These are phyloP conservation scores for Anneissia japonica DNA, from an alignment of 35 echinoderm and acorn worm genomes.

Conservation along the genomic window DNA sequence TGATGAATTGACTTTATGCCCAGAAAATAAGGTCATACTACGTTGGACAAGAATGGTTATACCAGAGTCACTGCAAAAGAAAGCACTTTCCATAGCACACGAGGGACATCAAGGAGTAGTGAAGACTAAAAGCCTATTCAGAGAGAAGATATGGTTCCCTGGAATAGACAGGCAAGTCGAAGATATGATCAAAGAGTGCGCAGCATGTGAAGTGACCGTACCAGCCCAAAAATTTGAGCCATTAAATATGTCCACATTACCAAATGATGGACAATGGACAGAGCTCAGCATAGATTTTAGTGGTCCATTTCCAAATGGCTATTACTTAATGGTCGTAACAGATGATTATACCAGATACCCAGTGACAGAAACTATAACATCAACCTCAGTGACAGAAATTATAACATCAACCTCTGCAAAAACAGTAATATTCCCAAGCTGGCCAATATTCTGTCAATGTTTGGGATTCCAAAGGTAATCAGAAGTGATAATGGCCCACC, in stretches of 20 bases:
- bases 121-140: constrained; percentile 52
- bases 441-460: neutral
- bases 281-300: constrained; percentile 61
- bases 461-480: constrained; percentile 2
- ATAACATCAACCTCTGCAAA: neutral
- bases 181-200: constrained; percentile 21
- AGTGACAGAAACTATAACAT: neutral
- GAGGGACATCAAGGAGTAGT: constrained; percentile 65
- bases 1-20: constrained; percentile 43
- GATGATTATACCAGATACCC: constrained; percentile 8
- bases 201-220: neutral
- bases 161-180: constrained; percentile 31
- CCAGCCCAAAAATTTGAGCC: neutral
- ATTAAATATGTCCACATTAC: constrained; percentile 22
- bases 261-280: constrained; percentile 19
- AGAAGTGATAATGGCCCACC: constrained; percentile 38
- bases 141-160: constrained; percentile 67
- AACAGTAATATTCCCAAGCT: neutral
- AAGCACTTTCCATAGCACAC: constrained; percentile 42
- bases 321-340: constrained; percentile 15
- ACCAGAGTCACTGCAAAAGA: neutral
- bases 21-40: constrained; percentile 16
- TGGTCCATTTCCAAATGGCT: constrained; percentile 47
- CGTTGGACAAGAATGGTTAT: constrained; percentile 16
- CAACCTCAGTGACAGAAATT: neutral